Conservation (phyloP, 2,113 vertebrate species). For the Hyla sarda region DNA sequence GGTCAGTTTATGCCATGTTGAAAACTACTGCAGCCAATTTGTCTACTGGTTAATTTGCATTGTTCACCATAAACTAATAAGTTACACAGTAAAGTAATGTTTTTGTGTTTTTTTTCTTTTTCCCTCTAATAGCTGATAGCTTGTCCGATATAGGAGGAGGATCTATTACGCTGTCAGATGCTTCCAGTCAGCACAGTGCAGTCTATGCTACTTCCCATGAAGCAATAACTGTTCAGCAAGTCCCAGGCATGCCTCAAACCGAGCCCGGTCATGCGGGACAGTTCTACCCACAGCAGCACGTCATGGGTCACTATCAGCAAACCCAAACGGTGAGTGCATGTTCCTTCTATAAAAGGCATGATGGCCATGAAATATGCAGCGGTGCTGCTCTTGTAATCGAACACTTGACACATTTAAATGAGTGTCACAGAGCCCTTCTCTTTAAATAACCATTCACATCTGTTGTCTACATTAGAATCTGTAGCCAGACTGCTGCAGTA, state of each 20-base stretch:
- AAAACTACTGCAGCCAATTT: background rate
- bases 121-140: slow-evolving; percentile 65
- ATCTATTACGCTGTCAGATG: slow-evolving; percentile 62
- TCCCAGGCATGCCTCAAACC: slow-evolving; percentile 67
- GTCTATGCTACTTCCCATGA: slow-evolving; percentile 70
- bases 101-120: slow-evolving; percentile 56
- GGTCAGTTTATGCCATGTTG: too few species aligned
- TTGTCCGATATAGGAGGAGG: slow-evolving; percentile 70
- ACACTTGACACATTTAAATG: slow-evolving; percentile 2
- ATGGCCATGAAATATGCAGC: background rate
- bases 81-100: background rate
- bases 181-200: slow-evolving; percentile 64
- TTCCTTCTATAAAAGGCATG: slow-evolving; percentile 27
- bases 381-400: background rate
- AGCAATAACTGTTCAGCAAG: slow-evolving; percentile 75
- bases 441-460: background rate
- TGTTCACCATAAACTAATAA: background rate
- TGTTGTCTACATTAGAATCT: background rate
- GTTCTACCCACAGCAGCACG: slow-evolving; percentile 63
- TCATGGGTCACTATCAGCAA: slow-evolving; percentile 69
- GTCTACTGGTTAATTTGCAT: background rate
- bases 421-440: background rate
- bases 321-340: slow-evolving; percentile 72
- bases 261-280: slow-evolving; percentile 69
- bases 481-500: background rate